phyloP scores from a whole-genome alignment of 1,140 invertebrate genomes.

The Rhagoletis zephyria region DNA sequence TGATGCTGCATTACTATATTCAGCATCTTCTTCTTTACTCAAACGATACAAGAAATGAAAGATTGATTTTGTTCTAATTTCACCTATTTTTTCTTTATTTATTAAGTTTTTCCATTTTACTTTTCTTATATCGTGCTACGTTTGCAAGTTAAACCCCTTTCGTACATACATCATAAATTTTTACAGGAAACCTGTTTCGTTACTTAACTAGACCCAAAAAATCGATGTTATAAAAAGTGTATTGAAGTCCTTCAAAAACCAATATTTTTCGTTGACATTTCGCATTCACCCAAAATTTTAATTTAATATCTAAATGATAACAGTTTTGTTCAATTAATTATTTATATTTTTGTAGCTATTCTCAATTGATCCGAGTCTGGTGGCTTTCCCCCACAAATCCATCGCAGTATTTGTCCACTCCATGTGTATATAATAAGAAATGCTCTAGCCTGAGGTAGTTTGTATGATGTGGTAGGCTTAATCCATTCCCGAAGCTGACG shows the following conservation, averaged over 20 bases:
- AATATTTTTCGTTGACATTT: slow-evolving; percentile 10
- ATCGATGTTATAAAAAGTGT: slow-evolving; percentile 20
- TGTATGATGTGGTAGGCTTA: slow-evolving; percentile 56
- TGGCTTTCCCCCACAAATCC: background rate
- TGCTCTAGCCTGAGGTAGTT: slow-evolving; percentile 59
- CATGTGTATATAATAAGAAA: slow-evolving; percentile 55
- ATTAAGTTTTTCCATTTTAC: slow-evolving; percentile 29
- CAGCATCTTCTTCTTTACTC: no score
- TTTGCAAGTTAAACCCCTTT: slow-evolving; percentile 10
- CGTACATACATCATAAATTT: slow-evolving; percentile 31
- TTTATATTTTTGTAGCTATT: background rate
- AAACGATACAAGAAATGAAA: background rate
- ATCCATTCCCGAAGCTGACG: slow-evolving; percentile 8
- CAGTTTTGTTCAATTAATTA: background rate
- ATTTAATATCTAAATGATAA: background rate
- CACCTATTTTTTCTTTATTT: slow-evolving; percentile 18
- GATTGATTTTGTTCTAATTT: background rate
- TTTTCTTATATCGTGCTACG: background rate
- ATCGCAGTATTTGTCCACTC: background rate
- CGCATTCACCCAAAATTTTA: background rate
- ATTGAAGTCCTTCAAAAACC: background rate
- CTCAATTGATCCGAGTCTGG: background rate
- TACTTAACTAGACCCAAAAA: slow-evolving; percentile 12
- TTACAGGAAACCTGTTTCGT: background rate
- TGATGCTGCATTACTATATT: no score